Evolutionary conservation across 2,888 invertebrate species (phyloP).

Genomic region (Parelbella ahira): DNA sequence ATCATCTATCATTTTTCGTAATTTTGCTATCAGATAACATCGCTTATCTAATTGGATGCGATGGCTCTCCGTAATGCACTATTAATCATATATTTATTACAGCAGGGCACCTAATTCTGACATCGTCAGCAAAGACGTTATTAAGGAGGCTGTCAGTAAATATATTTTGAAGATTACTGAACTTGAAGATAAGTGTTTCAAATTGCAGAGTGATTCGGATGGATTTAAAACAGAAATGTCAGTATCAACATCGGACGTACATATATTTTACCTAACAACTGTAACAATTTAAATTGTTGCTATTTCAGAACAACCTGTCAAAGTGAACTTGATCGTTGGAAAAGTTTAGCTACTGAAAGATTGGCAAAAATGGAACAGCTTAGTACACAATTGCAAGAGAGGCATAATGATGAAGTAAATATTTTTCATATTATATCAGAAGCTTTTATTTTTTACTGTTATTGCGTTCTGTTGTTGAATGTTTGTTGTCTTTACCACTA

Average conservation of each 20-base stretch:
- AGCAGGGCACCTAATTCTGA: constrained; percentile 51
- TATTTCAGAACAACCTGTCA: constrained; percentile 50
- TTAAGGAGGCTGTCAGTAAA: constrained; percentile 54
- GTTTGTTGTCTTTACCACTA: no score
- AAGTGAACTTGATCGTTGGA: constrained; percentile 81
- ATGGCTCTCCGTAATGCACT: constrained; percentile 6
- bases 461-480: no score
- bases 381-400: constrained; percentile 80
- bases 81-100: constrained; percentile 50
- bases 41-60: constrained; percentile 7
- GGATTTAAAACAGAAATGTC: constrained; percentile 72
- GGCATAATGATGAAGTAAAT: constrained; percentile 80
- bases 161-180: constrained; percentile 64
- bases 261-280: no score
- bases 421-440: no score
- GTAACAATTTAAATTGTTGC: not conserved
- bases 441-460: no score
- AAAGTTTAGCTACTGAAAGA: constrained; percentile 83
- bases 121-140: constrained; percentile 41
- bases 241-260: constrained; percentile 49
- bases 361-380: constrained; percentile 83
- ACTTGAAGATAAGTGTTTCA: constrained; percentile 65
- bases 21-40: constrained; percentile 7
- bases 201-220: constrained; percentile 63
- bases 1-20: constrained; percentile 7